Conservation (phyloP, 1,140 invertebrate genomes). For the Nasonia longicornis region DNA sequence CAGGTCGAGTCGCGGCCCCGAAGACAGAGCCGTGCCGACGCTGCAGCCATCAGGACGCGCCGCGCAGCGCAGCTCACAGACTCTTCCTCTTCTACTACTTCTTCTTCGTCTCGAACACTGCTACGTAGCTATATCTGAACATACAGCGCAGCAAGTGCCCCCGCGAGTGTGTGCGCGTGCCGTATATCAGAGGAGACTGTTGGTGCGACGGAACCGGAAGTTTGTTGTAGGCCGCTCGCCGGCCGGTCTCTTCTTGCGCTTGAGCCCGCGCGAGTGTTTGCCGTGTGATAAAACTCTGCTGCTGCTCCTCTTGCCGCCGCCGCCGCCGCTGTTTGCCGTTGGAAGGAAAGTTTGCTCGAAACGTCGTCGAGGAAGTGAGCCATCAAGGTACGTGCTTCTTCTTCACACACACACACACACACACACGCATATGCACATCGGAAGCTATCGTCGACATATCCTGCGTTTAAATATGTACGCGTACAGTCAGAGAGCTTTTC, state of each 20-base stretch:
- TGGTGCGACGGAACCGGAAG: constrained; percentile 27
- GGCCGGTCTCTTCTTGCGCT: constrained; percentile 15
- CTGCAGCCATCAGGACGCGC: constrained; percentile 63
- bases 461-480: no score
- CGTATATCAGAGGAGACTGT: not conserved
- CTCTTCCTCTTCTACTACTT: not conserved
- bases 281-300: constrained; percentile 27
- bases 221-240: constrained; percentile 21
- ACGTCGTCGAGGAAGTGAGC: constrained; percentile 31
- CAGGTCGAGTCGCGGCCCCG: constrained; percentile 60
- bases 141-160: not conserved
- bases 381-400: constrained; percentile 41
- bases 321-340: not conserved
- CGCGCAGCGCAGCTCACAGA: constrained; percentile 38
- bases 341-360: constrained; percentile 4
- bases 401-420: no score
- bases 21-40: constrained; percentile 68
- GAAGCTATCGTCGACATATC: no score
- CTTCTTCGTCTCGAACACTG: not conserved
- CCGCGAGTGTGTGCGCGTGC: not conserved
- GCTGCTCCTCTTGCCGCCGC: not conserved
- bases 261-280: constrained; percentile 24
- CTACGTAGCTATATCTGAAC: no score
- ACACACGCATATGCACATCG: no score
- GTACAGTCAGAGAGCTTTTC: no score